phyloP scores from a whole-genome alignment of 1,140 invertebrate species.

The Rhopalosiphum padi region DNA sequence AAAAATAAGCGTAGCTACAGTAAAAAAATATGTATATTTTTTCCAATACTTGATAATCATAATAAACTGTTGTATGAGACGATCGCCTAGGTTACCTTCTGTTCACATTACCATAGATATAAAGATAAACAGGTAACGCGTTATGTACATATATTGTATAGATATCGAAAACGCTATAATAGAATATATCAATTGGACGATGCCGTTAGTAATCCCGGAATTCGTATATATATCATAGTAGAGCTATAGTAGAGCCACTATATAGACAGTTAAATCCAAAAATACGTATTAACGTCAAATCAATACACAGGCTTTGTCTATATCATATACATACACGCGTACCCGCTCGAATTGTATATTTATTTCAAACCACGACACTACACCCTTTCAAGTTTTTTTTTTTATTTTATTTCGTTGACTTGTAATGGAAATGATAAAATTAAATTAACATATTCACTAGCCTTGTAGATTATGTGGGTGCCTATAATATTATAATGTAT shows the following conservation, averaged over 20 bases:
- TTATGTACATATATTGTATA: neutral
- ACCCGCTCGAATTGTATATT: neutral
- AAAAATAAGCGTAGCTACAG: neutral
- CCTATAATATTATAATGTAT: neutral
- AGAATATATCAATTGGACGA: neutral
- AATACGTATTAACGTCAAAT: constrained; percentile 1
- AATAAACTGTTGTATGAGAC: neutral
- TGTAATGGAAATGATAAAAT: neutral
- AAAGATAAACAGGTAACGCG: neutral
- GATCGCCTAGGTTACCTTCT: neutral
- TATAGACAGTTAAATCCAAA: neutral
- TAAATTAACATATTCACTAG: neutral
- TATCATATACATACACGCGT: neutral
- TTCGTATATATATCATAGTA: neutral
- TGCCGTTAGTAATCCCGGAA: neutral
- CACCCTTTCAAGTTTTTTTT: neutral
- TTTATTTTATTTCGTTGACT: neutral
- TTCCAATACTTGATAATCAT: neutral
- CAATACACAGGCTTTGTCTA: neutral
- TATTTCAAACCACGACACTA: neutral
- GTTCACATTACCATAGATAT: neutral
- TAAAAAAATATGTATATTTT: neutral
- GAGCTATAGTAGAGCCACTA: neutral
- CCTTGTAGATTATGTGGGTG: neutral
- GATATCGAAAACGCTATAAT: neutral